Percentiles rank a stretch among this genome's conserved stretches.
Evolutionary conservation across 2,888 invertebrate species (phyloP).

Genomic region (Myopa testacea): DNA sequence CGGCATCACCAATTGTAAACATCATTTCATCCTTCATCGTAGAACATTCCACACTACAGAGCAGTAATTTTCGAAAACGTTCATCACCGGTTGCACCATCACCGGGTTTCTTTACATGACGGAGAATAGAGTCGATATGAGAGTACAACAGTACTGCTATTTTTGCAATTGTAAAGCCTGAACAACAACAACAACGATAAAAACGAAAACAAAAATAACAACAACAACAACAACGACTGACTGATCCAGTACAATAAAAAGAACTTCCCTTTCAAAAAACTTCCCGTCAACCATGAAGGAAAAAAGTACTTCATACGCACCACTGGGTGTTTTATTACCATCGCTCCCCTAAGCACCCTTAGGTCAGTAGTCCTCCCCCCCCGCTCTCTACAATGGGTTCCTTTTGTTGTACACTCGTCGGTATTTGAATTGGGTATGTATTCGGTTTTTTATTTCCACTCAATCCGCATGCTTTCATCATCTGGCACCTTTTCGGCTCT

Average conservation of each 20-base stretch:
- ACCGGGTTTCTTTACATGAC: too few relatives aligned
- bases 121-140: too few relatives aligned
- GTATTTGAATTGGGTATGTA: conserved; percentile 6
- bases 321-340: background rate
- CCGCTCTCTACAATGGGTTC: background rate
- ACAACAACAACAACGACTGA: background rate
- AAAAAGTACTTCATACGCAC: background rate
- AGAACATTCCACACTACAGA: too few relatives aligned
- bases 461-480: background rate
- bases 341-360: background rate
- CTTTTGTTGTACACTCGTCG: background rate
- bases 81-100: too few relatives aligned
- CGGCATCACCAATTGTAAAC: too few relatives aligned
- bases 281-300: background rate
- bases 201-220: background rate
- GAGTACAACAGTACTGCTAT: too few relatives aligned
- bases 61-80: too few relatives aligned
- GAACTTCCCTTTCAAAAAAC: conserved; percentile 27
- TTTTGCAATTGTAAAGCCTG: background rate
- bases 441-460: conserved; percentile 3
- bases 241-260: background rate
- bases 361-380: background rate
- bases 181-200: background rate
- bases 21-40: too few relatives aligned
- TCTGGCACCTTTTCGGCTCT: conserved; percentile 17